Base-by-base conservation (phyloP, 2,797 vertebrate genomes). In the Centropyge bicolor region DNA sequence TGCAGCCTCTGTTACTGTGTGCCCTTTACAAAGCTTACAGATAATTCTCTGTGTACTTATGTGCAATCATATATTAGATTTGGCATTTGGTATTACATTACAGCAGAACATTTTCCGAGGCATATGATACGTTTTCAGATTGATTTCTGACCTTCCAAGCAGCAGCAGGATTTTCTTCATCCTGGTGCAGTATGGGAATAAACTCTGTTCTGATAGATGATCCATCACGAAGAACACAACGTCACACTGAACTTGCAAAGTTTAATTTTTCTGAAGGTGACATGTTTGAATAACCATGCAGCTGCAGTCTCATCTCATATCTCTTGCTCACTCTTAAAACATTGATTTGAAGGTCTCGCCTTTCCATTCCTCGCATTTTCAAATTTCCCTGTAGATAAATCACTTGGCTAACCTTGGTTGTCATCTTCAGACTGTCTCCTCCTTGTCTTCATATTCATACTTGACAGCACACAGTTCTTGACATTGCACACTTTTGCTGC, bases 71-170 rank as follows among this genome's bases (percentile, higher is more conserved):
- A 22, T 86, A 78, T 75, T 74, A 78, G 46, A 56, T 80, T 74
- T 70, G 61, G 36, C 38, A 48, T 54, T 70, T 74, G 52, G 24
- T 84, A 76, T 86, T 64, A 11, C 48, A 72, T 83, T 79, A 70
- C 46, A 63, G 54, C 6, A 7, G 0, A 64, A 51, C 64, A 51
- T 80, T 86, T 74, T 81, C 62, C 22, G 41, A 78, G 73, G 43
- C 45, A 54, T 67, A 10, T 20, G 81, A 82, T 80, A 62, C 4
- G 0, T 74, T 84, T 89, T 71, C 49, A 48, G 78, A 80, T 91
- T 78, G 65, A 86, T 89, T 87, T 82, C 40, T 72, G 63, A 56
- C 57, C 48, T 62, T 73, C 6, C 56, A 17, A 56, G 71, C 57
- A 51, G 65, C 71, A 57, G 36, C 43, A 66, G 43, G 31, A 72